These are phyloP conservation scores for Gambusia yucatana DNA, from an alignment of 2,797 vertebrate genomes.

Conservation along the genomic window DNA sequence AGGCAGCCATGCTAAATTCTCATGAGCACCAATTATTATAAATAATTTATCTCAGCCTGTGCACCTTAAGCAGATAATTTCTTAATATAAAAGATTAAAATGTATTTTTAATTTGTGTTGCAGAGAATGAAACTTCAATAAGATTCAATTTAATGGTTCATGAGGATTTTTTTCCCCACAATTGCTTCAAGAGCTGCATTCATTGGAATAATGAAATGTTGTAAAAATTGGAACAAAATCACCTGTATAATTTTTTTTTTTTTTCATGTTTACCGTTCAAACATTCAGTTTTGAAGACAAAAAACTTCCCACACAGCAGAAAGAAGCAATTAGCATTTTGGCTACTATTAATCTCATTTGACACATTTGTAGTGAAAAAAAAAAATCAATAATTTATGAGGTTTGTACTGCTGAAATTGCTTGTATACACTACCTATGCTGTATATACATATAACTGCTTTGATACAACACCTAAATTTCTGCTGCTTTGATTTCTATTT, in stretches of 20 bases:
- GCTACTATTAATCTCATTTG: not conserved
- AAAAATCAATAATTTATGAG: not conserved
- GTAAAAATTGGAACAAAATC: not conserved
- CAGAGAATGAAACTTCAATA: not conserved
- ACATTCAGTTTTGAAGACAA: not conserved
- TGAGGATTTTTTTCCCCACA: rapidly evolving
- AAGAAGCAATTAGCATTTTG: not conserved
- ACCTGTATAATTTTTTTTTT: not conserved
- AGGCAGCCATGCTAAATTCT: not conserved
- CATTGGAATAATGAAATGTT: not conserved
- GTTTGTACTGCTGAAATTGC: not conserved
- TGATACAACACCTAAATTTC: not conserved
- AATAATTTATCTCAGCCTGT: not conserved
- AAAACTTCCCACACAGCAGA: not conserved
- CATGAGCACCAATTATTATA: not conserved
- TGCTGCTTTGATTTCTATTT: not conserved
- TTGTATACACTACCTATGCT: not conserved
- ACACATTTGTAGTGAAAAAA: not conserved
- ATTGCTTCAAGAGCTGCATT: not conserved
- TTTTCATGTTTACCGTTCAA: not conserved
- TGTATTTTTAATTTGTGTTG: not conserved
- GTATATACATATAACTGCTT: not conserved
- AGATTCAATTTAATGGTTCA: not conserved
- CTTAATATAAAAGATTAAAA: not conserved
- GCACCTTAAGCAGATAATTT: not conserved